Evolutionary conservation across 2,113 vertebrate species (phyloP), one percentile per base, ranked within the genome.

Genomic region (Gambusia holbrooki): DNA sequence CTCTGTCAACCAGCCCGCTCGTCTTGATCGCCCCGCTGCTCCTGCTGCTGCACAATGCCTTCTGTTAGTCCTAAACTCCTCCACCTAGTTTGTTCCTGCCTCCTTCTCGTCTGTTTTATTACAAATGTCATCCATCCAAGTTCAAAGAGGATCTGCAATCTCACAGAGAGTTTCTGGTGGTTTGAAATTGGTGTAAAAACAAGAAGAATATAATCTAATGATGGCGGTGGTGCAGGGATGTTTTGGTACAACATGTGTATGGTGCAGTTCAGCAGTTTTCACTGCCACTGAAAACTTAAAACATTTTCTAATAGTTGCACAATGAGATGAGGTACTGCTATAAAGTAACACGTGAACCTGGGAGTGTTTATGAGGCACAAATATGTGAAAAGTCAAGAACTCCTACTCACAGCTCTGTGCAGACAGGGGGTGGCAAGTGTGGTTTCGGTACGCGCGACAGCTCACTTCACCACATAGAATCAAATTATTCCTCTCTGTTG

Each of bases 11-110:
- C 88, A 90, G 71, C 76, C 73, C 90, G 7, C 5, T 80, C 64
- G 70, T 95, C 76, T 78, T 96, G 73, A 78, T 92, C 5, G 22
- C 84, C 1, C 62, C 63, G 2, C 90, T 96, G 76, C 80, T 89
- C 0, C 80, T 94, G 42, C 74, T 70, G 7, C 25, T 94, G 78
- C 51, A 58, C 51, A 58, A 58, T n/a, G 79, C 93, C 76, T 75
- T 88, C 76, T 82, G 84, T 75, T 62, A 89, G 48, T 51, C 92
- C 54, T 96, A 85, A 94, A 69, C 28, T 22, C 58, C 42, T 22
- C 51, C 62, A 25, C 67, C 48, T 27, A n/a, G n/a, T 84, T 42
- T 22, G 9, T 51, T 61, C 66, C 29, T 37, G 10, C 33, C 54
- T 69, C 30, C 61, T 74, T 32, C 64, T 69, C n/a, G 29, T 86